Conservation (phyloP, 2,888 invertebrate genomes). For the Junonia oenone region DNA sequence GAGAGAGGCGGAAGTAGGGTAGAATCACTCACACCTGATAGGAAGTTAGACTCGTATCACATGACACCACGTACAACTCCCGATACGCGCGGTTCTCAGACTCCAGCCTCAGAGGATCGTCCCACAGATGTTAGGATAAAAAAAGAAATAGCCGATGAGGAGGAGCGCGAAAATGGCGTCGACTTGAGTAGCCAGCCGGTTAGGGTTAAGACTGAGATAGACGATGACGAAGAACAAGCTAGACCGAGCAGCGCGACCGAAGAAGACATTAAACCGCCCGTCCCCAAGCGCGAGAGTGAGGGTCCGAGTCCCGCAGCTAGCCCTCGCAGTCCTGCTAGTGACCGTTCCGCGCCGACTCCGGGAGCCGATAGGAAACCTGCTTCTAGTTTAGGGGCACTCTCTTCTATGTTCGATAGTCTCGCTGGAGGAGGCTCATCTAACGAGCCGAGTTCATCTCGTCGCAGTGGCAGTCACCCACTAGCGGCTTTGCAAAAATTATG, state of each 20-base stretch:
- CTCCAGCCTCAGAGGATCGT: slow-evolving; percentile 81
- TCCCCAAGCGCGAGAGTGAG: slow-evolving; percentile 76
- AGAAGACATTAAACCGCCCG: slow-evolving; percentile 56
- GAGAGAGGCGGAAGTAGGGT: slow-evolving; percentile 89
- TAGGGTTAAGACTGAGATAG: slow-evolving; percentile 82
- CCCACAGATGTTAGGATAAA: slow-evolving; percentile 80
- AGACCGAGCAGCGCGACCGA: slow-evolving; percentile 58
- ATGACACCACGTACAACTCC: slow-evolving; percentile 85
- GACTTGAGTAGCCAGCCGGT: slow-evolving; percentile 68
- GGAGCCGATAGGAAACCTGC: slow-evolving; percentile 82
- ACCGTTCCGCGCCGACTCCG: slow-evolving; percentile 86
- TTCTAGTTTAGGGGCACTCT: slow-evolving; percentile 89
- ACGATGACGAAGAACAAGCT: slow-evolving; percentile 80
- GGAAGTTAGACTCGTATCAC: slow-evolving; percentile 84
- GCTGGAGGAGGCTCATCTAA: slow-evolving; percentile 77
- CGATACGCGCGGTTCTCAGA: slow-evolving; percentile 81
- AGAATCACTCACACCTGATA: slow-evolving; percentile 89
- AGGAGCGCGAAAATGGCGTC: slow-evolving; percentile 70
- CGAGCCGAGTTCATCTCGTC: slow-evolving; percentile 80
- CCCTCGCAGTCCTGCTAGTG: slow-evolving; percentile 88
- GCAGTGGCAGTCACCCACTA: slow-evolving; percentile 91
- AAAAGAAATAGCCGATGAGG: slow-evolving; percentile 76
- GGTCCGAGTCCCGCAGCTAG: slow-evolving; percentile 80
- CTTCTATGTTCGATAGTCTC: slow-evolving; percentile 93
- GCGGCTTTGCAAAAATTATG: slow-evolving; percentile 97